Conservation (phyloP, 2,113 vertebrate genomes). For the Misgurnus mizolepis region DNA sequence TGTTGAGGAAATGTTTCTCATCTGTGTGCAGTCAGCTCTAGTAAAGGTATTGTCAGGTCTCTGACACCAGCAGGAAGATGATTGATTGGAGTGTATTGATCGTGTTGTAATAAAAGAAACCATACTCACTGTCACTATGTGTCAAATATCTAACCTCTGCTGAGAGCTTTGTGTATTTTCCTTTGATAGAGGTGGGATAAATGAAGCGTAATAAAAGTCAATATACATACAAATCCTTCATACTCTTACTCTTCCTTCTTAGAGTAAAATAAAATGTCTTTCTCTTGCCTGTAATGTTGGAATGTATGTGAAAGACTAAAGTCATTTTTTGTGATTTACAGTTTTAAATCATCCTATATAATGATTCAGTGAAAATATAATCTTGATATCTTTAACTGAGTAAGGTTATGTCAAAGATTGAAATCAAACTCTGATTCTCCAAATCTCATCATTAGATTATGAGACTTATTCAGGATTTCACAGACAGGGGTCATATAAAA, state of each 20-base stretch:
- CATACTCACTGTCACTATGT: slow-evolving; percentile 35
- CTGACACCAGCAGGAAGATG: slow-evolving; percentile 18
- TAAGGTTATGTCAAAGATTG: no score
- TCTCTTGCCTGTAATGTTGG: background rate
- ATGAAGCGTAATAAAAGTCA: slow-evolving; percentile 19
- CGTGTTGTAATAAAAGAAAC: slow-evolving; percentile 30
- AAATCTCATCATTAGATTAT: no score
- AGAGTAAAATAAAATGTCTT: slow-evolving; percentile 7
- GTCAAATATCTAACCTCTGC: background rate
- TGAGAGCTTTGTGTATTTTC: slow-evolving; percentile 7
- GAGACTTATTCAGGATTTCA: no score
- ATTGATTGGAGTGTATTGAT: slow-evolving; percentile 37
- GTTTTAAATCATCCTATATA: no score
- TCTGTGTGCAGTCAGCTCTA: background rate
- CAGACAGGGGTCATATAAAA: no score
- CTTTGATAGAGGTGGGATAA: slow-evolving; percentile 27
- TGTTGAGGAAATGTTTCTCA: background rate
- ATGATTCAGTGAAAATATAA: no score
- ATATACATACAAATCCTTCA: background rate
- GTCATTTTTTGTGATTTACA: no score
- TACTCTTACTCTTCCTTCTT: background rate
- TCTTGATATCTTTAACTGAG: no score
- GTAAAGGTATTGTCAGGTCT: slow-evolving; percentile 30
- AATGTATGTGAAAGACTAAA: background rate
- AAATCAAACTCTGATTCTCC: no score